Conservation (phyloP, 2,797 vertebrate species). For the Sylvia borin region DNA sequence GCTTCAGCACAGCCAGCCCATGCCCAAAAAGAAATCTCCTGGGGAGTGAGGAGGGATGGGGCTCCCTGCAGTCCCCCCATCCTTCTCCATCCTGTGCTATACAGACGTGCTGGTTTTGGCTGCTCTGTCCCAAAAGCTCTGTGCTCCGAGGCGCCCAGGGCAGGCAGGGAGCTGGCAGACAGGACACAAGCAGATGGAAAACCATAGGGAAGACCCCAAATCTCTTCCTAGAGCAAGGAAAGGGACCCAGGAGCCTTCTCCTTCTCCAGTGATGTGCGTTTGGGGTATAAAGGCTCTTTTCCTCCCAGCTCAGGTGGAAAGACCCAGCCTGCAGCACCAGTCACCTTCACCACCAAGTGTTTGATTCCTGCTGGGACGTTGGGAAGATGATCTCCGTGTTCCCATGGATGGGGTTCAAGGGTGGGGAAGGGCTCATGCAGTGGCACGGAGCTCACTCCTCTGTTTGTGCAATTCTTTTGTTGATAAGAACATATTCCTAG, state of each 20-base stretch:
- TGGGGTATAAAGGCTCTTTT: not conserved
- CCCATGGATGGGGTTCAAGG: not conserved
- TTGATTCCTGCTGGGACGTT: not conserved
- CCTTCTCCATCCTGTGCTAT: not conserved
- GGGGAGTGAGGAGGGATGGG: not conserved
- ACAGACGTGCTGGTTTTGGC: not conserved
- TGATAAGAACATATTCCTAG: not conserved
- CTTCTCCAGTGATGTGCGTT: fast-evolving
- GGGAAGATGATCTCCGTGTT: not conserved
- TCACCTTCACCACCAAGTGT: not conserved
- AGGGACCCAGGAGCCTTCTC: not conserved
- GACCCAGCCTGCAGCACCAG: not conserved
- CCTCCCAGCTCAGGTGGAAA: constrained; percentile 12
- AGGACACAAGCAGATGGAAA: not conserved
- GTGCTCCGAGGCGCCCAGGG: fast-evolving
- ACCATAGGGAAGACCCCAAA: not conserved
- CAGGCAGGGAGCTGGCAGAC: not conserved
- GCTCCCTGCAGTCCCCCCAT: not conserved
- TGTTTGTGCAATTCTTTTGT: not conserved
- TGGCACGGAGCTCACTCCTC: not conserved
- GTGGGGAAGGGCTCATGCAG: not conserved
- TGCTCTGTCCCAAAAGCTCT: not conserved
- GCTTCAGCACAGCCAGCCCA: not conserved
- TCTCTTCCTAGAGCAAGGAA: not conserved
- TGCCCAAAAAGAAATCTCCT: not conserved